A percentile compares a stretch with the other conserved stretches of the same genome.
Evolutionary conservation across 1,140 invertebrate species (phyloP).

Genomic region (Drosophila nebulosa): DNA sequence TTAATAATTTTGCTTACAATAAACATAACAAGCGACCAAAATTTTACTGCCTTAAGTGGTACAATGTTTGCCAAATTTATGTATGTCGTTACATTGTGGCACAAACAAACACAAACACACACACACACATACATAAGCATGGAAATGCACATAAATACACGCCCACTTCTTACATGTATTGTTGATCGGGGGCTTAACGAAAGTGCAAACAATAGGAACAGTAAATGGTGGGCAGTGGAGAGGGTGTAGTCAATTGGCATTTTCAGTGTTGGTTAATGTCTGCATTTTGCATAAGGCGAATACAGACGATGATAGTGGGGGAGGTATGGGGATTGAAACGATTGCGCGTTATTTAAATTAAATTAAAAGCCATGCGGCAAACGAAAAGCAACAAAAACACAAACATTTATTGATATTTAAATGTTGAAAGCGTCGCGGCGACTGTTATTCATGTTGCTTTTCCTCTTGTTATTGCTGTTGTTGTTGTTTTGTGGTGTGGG

Average conservation of each 20-base stretch:
- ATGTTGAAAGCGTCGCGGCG: constrained; percentile 39
- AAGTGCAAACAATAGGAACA: constrained; percentile 56
- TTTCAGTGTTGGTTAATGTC: constrained; percentile 46
- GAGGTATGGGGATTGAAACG: background rate
- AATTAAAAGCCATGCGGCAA: constrained; percentile 70
- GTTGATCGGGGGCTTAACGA: constrained; percentile 47
- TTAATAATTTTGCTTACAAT: constrained; percentile 52
- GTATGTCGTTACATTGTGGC: constrained; percentile 6
- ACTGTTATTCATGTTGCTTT: constrained; percentile 4
- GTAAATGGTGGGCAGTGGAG: background rate
- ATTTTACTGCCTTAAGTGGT: constrained; percentile 63
- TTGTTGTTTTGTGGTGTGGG: constrained; percentile 42
- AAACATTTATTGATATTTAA: constrained; percentile 77
- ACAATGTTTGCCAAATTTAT: constrained; percentile 66
- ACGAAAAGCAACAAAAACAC: constrained; percentile 55
- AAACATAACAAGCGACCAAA: constrained; percentile 40
- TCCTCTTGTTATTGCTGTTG: constrained; percentile 8
- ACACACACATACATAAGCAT: background rate
- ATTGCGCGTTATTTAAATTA: constrained; percentile 68
- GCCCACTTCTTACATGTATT: background rate
- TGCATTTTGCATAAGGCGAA: constrained; percentile 44
- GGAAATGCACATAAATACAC: too few relatives aligned
- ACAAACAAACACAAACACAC: background rate
- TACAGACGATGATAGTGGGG: background rate
- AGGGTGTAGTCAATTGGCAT: constrained; percentile 17